Base-by-base conservation (phyloP, 2,888 invertebrate species). In the Polylopha cassiicola region DNA sequence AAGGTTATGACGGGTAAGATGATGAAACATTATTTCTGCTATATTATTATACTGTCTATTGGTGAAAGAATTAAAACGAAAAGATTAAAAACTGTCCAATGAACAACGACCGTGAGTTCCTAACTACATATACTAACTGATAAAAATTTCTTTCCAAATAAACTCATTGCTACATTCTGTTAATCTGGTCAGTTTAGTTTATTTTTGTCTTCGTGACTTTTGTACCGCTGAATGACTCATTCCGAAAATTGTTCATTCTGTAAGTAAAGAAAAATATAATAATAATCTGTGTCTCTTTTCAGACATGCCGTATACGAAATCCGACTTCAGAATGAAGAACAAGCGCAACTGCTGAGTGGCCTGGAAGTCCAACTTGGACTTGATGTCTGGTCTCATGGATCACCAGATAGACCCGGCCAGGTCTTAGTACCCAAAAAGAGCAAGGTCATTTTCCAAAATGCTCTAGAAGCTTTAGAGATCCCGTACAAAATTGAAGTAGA, bases 1-100 rank as follows among this genome's bases (percentile, higher is more conserved):
- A 80, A 46, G 43, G 58, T 7, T 73, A 73, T 36, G 69, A 73
- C 31, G 78, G 78, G 79, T 79, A 53, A 68, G 72, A 29, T 7
- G 10, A 10, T 28, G 20, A 29, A 16, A 6, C 29, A 6, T 33
- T 23, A 29, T 13, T 39, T 31, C 33, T 13, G 7, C 22, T 21
- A 30, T 8, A 24, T 21, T 18, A 9, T 8, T 15, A 14, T 14
- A 3, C 7, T 16, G 9, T 7, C 20, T 33, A 20, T 9, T 1
- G 31, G 26, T 8, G 7, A 13, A 16, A 23, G 2, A 15, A 16
- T 13, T 4, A n/a, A n/a, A n/a, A n/a, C n/a, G n/a, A n/a, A n/a
- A n/a, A n/a, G n/a, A n/a, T n/a, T n/a, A n/a, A n/a, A n/a, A n/a
- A n/a, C n/a, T n/a, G n/a, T n/a, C n/a, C n/a, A n/a, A n/a, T n/a